Percentiles rank a stretch among this genome's conserved stretches.
Conservation (phyloP, 2,113 vertebrate species). For the Anoura caudifer region DNA sequence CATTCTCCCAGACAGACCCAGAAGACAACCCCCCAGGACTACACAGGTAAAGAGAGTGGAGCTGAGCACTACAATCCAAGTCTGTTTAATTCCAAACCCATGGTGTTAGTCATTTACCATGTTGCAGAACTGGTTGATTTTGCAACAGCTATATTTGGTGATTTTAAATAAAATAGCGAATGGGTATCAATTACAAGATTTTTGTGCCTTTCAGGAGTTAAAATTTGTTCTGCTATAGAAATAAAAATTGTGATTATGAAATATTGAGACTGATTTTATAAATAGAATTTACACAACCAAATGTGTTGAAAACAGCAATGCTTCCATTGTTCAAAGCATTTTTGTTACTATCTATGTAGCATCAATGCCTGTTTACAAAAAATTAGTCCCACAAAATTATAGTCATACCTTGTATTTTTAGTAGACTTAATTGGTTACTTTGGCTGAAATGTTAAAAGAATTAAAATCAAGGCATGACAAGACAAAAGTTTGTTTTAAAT, state of each 20-base stretch:
- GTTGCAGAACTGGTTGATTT: background rate
- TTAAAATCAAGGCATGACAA: conserved; percentile 31
- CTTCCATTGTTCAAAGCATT: background rate
- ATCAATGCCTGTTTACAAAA: background rate
- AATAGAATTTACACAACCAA: background rate
- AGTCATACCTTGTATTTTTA: background rate
- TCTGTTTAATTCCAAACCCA: background rate
- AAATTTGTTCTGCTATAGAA: background rate
- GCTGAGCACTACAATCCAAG: background rate
- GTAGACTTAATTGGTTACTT: background rate
- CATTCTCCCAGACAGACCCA: background rate
- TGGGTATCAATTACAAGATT: background rate
- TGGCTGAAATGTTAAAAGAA: background rate
- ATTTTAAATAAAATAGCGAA: background rate
- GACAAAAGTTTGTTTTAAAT: background rate
- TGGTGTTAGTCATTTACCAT: background rate
- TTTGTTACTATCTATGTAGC: background rate
- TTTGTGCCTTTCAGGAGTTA: background rate
- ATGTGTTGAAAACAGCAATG: background rate
- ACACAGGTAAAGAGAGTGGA: background rate
- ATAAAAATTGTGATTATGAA: background rate
- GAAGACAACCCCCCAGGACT: background rate
- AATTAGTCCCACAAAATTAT: background rate
- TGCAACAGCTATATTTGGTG: background rate
- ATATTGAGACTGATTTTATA: background rate